Base-by-base conservation (phyloP, 2,113 vertebrate genomes). In the Puma concolor region DNA sequence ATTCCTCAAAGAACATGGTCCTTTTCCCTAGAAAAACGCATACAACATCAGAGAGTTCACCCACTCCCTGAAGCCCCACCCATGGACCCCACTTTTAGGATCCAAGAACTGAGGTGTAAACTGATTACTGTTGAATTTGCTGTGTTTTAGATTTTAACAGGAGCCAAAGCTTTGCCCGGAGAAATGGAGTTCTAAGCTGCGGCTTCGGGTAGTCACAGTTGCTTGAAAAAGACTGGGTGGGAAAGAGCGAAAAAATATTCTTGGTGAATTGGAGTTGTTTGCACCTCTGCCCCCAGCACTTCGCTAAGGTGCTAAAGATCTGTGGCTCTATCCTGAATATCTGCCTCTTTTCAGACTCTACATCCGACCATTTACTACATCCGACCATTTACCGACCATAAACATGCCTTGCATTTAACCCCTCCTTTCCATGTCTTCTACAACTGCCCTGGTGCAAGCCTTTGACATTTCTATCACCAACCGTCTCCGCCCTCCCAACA, bases 91-190 rank as follows among this genome's bases (percentile, higher is more conserved):
- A 87, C 87, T 87, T 86, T 74, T 25, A 60, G 63, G 80, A 88
- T 57, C 50, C 63, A 88, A 88, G 31, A 80, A 79, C 52, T 16
- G 92, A 88, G 48, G 13, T 27, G 5, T 89, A 91, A 81, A n/a
- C 33, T 77, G 66, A 86, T 82, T 41, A 25, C 69, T 76, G 14
- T 77, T 94, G 69, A 54, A 88, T 44, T 80, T 44, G n/a, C 23
- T 48, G 69, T 54, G 27, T 84, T 79, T 92, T 83, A n/a, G 63
- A 97, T 64, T 72, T 94, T 88, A 79, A 79, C 15, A 48, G 67
- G 50, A 83, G 29, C 79, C 52, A 74, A 85, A 66, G 60, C 38
- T 64, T 81, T 57, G 86, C 57, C 74, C 1, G 15, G 77, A n/a
- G 88, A 84, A 19, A 79, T 23, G 52, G 54, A 67, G 33, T 91